A percentile compares a stretch with the other conserved stretches of the same genome.
Conservation (phyloP, 2,797 vertebrate genomes). For the Protosalanx chinensis region DNA sequence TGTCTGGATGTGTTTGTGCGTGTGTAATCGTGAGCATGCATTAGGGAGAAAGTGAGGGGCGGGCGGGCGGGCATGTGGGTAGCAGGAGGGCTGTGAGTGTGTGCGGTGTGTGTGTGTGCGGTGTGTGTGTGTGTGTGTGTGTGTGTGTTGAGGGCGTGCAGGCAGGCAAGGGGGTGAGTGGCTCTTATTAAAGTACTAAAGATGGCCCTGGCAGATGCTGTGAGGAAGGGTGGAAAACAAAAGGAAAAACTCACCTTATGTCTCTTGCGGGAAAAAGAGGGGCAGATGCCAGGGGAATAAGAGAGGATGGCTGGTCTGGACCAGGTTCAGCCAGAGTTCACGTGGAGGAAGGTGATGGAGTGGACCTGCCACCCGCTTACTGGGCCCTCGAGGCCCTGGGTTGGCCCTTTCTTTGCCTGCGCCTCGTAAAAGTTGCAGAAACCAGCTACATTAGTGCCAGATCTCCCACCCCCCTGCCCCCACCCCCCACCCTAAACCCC, state of each 20-base stretch:
- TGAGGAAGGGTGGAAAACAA: conserved; percentile 45
- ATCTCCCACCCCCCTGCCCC: background rate
- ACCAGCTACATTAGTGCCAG: conserved; percentile 5
- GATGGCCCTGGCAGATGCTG: conserved; percentile 56
- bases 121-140: conserved; percentile 19
- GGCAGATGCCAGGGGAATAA: conserved; percentile 53
- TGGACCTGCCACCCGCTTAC: conserved; percentile 57
- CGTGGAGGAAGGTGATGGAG: conserved; percentile 52
- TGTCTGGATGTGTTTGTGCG: conserved; percentile 8
- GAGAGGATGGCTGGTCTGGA: conserved; percentile 20
- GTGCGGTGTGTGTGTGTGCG: conserved; percentile 20
- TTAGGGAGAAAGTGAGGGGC: background rate
- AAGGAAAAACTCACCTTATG: conserved; percentile 46
- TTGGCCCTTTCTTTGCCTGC: conserved; percentile 41
- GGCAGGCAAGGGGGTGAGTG: conserved; percentile 28
- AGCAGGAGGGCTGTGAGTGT: conserved; percentile 5
- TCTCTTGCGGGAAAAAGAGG: conserved; percentile 24
- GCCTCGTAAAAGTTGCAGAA: conserved; percentile 34
- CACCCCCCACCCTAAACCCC: background rate
- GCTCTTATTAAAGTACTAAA: conserved; percentile 59
- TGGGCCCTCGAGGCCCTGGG: conserved; percentile 51
- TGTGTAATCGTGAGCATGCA: conserved; percentile 6
- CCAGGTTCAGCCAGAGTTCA: conserved; percentile 61
- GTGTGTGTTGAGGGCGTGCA: conserved; percentile 18
- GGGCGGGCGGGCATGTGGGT: background rate